These are phyloP conservation scores for Xiphophorus maculatus DNA, from an alignment of 2,113 vertebrate genomes.

Conservation along the genomic window DNA sequence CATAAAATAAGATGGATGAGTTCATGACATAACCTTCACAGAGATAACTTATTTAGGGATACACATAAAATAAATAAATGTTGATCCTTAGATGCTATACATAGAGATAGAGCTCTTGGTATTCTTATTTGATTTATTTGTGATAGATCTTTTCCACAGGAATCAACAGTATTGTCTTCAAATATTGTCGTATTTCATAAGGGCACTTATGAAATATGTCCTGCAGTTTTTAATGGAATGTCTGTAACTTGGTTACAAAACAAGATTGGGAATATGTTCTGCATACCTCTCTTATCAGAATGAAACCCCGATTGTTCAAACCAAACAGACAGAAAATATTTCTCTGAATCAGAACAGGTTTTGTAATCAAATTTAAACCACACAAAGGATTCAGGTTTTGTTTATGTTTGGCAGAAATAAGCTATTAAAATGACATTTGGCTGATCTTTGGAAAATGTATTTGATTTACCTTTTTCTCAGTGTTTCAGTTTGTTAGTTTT, in stretches of 20 bases:
- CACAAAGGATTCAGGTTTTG: conserved; percentile 18
- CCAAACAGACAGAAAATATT: conserved; percentile 27
- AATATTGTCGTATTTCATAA: conserved; percentile 9
- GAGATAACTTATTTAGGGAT: too few relatives aligned
- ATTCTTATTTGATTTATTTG: background rate
- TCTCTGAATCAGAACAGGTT: conserved; percentile 33
- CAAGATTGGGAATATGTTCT: conserved; percentile 15
- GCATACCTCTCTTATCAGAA: conserved; percentile 24
- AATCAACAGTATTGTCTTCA: conserved; percentile 20
- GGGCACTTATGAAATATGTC: conserved; percentile 1
- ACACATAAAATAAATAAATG: too few relatives aligned
- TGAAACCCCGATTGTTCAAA: conserved; percentile 53
- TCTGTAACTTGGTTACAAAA: conserved; percentile 44
- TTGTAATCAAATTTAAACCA: conserved; percentile 21
- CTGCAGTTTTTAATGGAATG: conserved; percentile 38
- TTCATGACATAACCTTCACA: too few relatives aligned
- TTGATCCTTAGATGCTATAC: background rate
- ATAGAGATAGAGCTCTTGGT: background rate
- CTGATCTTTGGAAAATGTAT: conserved; percentile 44
- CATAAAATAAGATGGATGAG: too few relatives aligned
- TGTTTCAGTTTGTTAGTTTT: conserved; percentile 35
- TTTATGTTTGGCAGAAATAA: conserved; percentile 34
- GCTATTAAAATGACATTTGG: conserved; percentile 25
- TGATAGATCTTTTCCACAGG: background rate
- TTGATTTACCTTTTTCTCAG: background rate